Percentiles rank a stretch among this genome's conserved stretches.
phyloP scores from a whole-genome alignment of 2,888 invertebrate genomes.

The Drosophila histrio region DNA sequence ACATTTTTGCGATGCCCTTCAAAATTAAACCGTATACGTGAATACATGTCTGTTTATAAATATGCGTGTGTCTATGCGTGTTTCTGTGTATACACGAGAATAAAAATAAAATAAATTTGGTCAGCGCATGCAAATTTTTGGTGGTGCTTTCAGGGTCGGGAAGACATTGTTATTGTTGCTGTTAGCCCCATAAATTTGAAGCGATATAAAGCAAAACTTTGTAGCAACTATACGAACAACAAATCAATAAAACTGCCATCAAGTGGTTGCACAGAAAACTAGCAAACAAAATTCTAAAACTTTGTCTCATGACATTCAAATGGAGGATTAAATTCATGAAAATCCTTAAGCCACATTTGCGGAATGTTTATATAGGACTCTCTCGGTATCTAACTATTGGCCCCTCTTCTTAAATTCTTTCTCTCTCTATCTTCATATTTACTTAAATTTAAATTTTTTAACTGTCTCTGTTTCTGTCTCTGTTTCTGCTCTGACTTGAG shows the following conservation, averaged over 20 bases:
- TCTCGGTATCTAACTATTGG: background rate
- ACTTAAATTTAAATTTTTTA: constrained; percentile 2
- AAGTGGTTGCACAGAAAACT: constrained; percentile 56
- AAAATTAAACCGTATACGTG: constrained; percentile 39
- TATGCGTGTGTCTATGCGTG: background rate
- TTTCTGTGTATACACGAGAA: constrained; percentile 9
- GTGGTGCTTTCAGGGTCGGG: constrained; percentile 61
- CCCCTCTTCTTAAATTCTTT: background rate
- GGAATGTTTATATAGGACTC: constrained; percentile 4
- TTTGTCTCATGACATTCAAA: constrained; percentile 27
- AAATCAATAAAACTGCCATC: constrained; percentile 75
- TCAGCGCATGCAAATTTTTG: constrained; percentile 71
- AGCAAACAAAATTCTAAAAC: constrained; percentile 50
- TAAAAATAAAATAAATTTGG: constrained; percentile 53
- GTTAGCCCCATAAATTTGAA: constrained; percentile 63
- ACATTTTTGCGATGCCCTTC: constrained; percentile 60
- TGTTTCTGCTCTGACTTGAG: constrained; percentile 16
- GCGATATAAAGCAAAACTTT: constrained; percentile 57
- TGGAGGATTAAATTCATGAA: constrained; percentile 22
- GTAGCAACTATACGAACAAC: constrained; percentile 39
- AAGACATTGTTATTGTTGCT: constrained; percentile 23
- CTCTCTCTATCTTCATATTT: background rate
- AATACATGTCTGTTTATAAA: background rate
- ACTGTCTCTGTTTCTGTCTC: constrained; percentile 16
- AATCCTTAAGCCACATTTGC: constrained; percentile 5